Conservation (phyloP, 2,888 invertebrate species). For the Dicycla oo region DNA sequence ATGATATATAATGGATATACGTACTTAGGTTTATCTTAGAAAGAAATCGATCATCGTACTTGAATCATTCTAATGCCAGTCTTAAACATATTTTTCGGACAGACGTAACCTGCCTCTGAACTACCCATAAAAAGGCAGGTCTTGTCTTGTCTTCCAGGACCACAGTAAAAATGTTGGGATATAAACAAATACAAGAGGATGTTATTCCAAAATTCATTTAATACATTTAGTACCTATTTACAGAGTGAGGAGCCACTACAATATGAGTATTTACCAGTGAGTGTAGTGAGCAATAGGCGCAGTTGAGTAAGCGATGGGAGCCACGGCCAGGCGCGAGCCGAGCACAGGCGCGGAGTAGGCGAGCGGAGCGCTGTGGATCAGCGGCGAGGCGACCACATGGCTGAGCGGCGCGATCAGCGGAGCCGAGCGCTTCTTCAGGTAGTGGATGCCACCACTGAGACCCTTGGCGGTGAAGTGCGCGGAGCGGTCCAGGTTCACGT, state of each 20-base stretch:
- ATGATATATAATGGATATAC: too few relatives aligned
- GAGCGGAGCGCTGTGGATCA: constrained; percentile 56
- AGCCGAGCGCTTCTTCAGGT: constrained; percentile 80
- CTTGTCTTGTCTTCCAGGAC: background rate
- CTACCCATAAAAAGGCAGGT: background rate
- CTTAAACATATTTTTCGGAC: background rate
- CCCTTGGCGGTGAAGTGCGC: constrained; percentile 82
- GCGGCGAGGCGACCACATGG: constrained; percentile 44
- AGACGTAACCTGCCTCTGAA: background rate
- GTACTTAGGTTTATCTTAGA: too few relatives aligned
- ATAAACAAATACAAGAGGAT: background rate
- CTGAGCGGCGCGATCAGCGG: constrained; percentile 61
- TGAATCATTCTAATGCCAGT: background rate
- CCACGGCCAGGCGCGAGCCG: constrained; percentile 25
- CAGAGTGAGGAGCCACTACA: background rate
- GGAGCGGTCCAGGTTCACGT: constrained; percentile 85
- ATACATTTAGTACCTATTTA: constrained; percentile 16
- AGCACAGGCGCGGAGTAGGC: constrained; percentile 76
- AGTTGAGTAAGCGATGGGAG: constrained; percentile 43
- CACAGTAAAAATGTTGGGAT: background rate
- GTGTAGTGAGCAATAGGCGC: constrained; percentile 44
- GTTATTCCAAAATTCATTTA: constrained; percentile 1
- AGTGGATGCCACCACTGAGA: constrained; percentile 70
- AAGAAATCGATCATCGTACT: too few relatives aligned
- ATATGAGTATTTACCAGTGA: constrained; percentile 21